A percentile compares a stretch with the other conserved stretches of the same genome.
phyloP scores from a whole-genome alignment of 1,140 invertebrate species.

The Drosophila equinoxialis region DNA sequence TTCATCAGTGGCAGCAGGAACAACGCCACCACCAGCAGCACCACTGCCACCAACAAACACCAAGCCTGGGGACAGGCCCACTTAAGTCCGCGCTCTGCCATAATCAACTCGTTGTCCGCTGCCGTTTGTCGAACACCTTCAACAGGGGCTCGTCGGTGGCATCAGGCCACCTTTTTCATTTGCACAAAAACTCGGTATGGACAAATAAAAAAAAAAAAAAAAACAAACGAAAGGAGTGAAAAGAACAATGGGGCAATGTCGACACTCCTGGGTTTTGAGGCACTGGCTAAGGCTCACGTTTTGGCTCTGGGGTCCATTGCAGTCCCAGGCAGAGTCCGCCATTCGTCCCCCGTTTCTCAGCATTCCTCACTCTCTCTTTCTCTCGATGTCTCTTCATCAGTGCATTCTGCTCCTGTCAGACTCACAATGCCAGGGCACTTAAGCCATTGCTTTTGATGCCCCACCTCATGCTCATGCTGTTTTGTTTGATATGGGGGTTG shows the following conservation, averaged over 20 bases:
- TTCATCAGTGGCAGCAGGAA: slow-evolving; percentile 49
- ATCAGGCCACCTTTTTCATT: slow-evolving; percentile 61
- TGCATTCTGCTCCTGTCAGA: slow-evolving; percentile 63
- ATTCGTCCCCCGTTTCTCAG: neutral
- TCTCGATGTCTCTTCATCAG: slow-evolving; percentile 11
- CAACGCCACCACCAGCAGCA: neutral
- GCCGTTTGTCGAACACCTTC: slow-evolving; percentile 58
- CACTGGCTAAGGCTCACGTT: neutral
- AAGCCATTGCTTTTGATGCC: slow-evolving; percentile 77
- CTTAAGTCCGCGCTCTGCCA: slow-evolving; percentile 67
- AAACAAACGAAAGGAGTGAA: slow-evolving; percentile 58
- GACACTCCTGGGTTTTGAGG: slow-evolving; percentile 40
- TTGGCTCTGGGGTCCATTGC: slow-evolving; percentile 16
- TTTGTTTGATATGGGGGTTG: slow-evolving; percentile 23
- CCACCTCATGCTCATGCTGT: slow-evolving; percentile 18
- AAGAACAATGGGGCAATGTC: slow-evolving; percentile 68
- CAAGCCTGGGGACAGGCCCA: slow-evolving; percentile 40
- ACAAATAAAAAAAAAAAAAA: slow-evolving; percentile 14
- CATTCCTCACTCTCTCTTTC: neutral
- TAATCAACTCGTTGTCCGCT: slow-evolving; percentile 63
- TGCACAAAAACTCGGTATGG: slow-evolving; percentile 48
- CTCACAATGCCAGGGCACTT: slow-evolving; percentile 74
- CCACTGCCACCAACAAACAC: neutral
- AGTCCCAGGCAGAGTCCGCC: neutral
- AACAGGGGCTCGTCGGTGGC: slow-evolving; percentile 1